Base-by-base conservation (phyloP, 2,797 vertebrate genomes). In the Lutjanus campechanus region DNA sequence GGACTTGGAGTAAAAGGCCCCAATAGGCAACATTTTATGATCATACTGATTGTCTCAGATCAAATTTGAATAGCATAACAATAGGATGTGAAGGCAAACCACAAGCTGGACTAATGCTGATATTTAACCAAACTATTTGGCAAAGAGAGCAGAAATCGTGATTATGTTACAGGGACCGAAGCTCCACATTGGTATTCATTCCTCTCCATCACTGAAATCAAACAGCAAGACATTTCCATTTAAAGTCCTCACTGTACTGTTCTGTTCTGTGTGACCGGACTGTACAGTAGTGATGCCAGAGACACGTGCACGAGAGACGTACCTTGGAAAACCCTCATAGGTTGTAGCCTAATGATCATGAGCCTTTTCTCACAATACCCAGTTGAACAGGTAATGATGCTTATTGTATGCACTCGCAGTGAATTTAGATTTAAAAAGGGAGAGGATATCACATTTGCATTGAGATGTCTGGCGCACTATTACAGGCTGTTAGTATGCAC, bases 51-150 rank as follows among this genome's bases (percentile, higher is more conserved):
- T 36, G 29, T 36, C 7, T 43, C 22, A 51, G 12, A 46, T 73
- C 19, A 1, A 19, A 72, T 66, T 16, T 60, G 17, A 2, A 58
- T 46, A 17, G 53, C 54, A 6, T 19, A 40, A 17, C 25, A 49
- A 2, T 8, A 65, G 36, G 25, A 54, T 17, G 5, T 15, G 3
- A 41, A 77, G 17, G 43, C 8, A 59, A 67, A 47, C 36, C 1
- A 19, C 61, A 41, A n/a, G 44, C 75, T 53, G 41, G 25, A 47
- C 47, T 11, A 46, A 46, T 53, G 54, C 40, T 77, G 8, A 20
- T 36, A 29, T 60, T 17, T 40, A 20, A 20, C 69, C 29, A 41
- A 6, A 29, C 59, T 44, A 36, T 22, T n/a, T 47, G 47, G 49
- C 25, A 54, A 7, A 13, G 43, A 58, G 36, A 25, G 54, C 60